Evolutionary conservation across 2,113 vertebrate species (phyloP), one percentile per base, ranked within the genome.

Genomic region (Procapra przewalskii): DNA sequence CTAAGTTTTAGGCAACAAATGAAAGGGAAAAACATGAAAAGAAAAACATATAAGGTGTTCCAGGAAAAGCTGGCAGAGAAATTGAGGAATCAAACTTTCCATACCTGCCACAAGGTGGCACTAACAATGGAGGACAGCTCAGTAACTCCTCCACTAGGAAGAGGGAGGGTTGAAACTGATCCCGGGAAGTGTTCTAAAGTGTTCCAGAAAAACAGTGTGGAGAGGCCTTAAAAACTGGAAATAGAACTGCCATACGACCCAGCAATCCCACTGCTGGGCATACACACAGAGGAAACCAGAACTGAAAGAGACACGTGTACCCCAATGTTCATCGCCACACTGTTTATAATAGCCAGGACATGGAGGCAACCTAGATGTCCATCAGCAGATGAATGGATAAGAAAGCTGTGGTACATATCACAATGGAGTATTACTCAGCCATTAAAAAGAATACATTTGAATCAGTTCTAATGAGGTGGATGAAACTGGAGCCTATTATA

Each of bases 121-220:
- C 77, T 94, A 95, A 59, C 75, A 95, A 96, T 16, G 54, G 55
- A 81, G 40, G 25, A 48, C 67, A 97, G 90, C 75, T 96, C 62
- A 27, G 95, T 92, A 83, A 81, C 59, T 29, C n/a, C 81, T 96
- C 67, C 71, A 62, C 29, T 12, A 36, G 36, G 10, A 81, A 77
- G 19, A 7, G 82, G 17, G 2, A 33, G 19, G n/a, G 13, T 52
- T 45, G 86, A 87, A 92, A 91, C 3, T 52, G 25, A 55, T 85
- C n/a, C 45, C 25, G 5, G 11, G 55, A 40, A 23, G n/a, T 40
- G n/a, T 36, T 36, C 67, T 71, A 21, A 40, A 71, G 10, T 23
- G n/a, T 40, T 75, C 5, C 6, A 13, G 19, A 40, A 67, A 67
- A 40, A 23, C 67, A 75, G 10, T 40, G n/a, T 75, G 19, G 36